These are phyloP conservation scores for Diprion similis DNA, from an alignment of 1,140 invertebrate genomes.

Conservation along the genomic window DNA sequence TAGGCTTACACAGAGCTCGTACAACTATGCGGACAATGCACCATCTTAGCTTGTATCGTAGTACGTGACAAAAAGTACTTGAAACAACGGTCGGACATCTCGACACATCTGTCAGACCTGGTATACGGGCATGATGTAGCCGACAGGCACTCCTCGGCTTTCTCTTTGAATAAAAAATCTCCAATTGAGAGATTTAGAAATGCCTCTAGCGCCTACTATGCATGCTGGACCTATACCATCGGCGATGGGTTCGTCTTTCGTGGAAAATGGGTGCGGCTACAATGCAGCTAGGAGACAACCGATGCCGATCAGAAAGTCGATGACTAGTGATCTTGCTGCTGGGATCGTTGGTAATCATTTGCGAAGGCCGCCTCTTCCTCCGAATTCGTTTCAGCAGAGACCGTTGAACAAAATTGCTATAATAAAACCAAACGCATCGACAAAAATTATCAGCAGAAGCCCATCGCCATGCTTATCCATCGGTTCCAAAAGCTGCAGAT, in stretches of 20 bases:
- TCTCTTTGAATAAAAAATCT: not conserved
- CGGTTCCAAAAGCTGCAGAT: conserved; percentile 20
- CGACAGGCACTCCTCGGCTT: too few species aligned
- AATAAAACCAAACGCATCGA: conserved; percentile 33
- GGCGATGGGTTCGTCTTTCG: not conserved
- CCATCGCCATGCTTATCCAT: conserved; percentile 36
- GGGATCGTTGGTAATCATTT: conserved; percentile 9
- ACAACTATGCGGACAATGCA: not conserved
- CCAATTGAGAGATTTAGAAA: not conserved
- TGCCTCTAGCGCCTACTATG: not conserved
- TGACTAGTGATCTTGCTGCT: not conserved
- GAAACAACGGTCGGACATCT: not conserved
- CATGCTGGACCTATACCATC: not conserved
- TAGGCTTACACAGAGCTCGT: not conserved
- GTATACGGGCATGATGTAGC: not conserved
- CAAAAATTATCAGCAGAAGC: conserved; percentile 32
- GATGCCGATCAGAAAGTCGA: not conserved
- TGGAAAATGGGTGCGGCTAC: not conserved
- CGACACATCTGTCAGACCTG: not conserved
- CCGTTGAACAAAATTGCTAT: conserved; percentile 33
- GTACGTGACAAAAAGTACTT: not conserved
- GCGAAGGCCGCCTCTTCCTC: conserved; percentile 37
- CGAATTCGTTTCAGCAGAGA: conserved; percentile 30
- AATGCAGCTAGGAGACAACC: not conserved
- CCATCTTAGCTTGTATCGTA: not conserved